These are phyloP conservation scores for Xiphorhynchus erythropygius DNA, from an alignment of 2,797 vertebrate species.

Conservation along the genomic window DNA sequence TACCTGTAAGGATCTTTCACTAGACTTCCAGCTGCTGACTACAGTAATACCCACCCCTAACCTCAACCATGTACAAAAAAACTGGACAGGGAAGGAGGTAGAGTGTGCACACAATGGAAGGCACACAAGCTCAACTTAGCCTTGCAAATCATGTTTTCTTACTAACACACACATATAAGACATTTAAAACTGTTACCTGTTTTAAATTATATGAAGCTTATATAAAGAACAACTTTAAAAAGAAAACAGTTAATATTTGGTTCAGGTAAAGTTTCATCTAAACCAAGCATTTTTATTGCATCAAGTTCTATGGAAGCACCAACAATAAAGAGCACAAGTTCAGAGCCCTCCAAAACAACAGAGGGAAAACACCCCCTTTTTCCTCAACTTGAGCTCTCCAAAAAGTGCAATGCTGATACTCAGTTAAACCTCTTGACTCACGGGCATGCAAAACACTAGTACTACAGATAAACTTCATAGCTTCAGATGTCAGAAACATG, in stretches of 20 bases:
- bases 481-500: not conserved
- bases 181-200: not conserved
- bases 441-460: not conserved
- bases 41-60: not conserved
- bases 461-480: not conserved
- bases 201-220: not conserved
- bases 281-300: not conserved
- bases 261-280: not conserved
- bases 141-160: not conserved
- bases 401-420: not conserved
- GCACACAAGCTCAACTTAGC: not conserved
- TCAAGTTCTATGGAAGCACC: not conserved
- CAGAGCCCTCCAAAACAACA: not conserved
- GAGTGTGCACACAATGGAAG: accelerated
- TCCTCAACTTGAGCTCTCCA: not conserved
- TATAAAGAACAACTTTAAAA: not conserved
- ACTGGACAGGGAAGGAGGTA: not conserved
- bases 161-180: not conserved
- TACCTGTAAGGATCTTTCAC: not conserved
- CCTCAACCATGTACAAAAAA: not conserved
- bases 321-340: not conserved
- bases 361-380: not conserved
- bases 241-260: not conserved
- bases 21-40: not conserved
- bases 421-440: not conserved